Evolutionary conservation across 2,113 vertebrate genomes (phyloP), one percentile per base, ranked within the genome.

Genomic region (Campylorhamphus procurvoides): DNA sequence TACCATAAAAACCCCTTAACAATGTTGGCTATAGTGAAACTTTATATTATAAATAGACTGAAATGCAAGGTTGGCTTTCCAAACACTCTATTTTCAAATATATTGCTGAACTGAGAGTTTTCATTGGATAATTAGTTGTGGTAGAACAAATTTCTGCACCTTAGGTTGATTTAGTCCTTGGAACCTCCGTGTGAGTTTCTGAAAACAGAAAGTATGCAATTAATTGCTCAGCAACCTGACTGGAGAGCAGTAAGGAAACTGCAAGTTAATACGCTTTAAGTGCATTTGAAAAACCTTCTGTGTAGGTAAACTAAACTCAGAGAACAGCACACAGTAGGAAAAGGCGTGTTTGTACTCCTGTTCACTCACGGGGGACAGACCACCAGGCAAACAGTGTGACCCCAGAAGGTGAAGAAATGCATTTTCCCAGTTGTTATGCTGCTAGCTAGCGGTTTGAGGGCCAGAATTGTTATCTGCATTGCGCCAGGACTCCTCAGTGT

Each of bases 121-220:
- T 95, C 76, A 88, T 90, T 94, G 75, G 85, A 84, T 96, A 96
- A 93, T 87, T 96, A 95, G 52, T 78, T 93, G 75, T 55, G 67
- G 87, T 90, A 82, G 55, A 91, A 81, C 31, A 85, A 90, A 96
- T 80, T 96, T 97, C 85, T 75, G 27, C 80, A 84, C 88, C 85
- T 94, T 52, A 80, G 39, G 35, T 94, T 91, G 75, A 86, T 91
- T 94, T 93, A 93, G 78, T 50, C 79, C 75, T 95, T 94, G 47
- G 67, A 92, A 49, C 77, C 23, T 49, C 37, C 9, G 2, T 67
- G 1, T 71, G 52, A 83, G 46, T 84, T 94, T 93, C 75, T 88
- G 85, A 84, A 93, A 94, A 82, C 50, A 58, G 68, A 69, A 94
- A 86, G n/a, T 56, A 33, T 68, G 42, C 31, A 2, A 71, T 31